Percentiles rank a stretch among this genome's conserved stretches.
Conservation (phyloP, 2,113 vertebrate genomes). For the Aleadryas rufinucha region DNA sequence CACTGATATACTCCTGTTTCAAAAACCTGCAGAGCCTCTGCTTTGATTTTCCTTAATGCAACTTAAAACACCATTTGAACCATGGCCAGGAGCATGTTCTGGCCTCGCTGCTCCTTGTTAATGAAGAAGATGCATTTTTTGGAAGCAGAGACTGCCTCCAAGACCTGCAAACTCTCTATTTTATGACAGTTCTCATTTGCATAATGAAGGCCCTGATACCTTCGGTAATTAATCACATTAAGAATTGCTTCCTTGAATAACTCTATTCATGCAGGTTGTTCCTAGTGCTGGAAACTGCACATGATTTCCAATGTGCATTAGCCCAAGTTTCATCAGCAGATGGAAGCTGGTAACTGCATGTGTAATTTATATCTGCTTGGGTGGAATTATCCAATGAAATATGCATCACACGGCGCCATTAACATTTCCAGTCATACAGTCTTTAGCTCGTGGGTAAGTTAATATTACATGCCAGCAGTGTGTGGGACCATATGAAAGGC, state of each 20-base stretch:
- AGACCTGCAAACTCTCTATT: slow-evolving; percentile 37
- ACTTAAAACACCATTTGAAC: neutral
- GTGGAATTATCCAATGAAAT: slow-evolving; percentile 60
- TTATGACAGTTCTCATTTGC: slow-evolving; percentile 55
- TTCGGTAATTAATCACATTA: slow-evolving; percentile 63
- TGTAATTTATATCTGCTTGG: slow-evolving; percentile 65
- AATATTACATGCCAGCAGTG: neutral
- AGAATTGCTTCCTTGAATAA: slow-evolving; percentile 54
- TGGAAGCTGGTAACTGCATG: slow-evolving; percentile 58
- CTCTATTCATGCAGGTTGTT: slow-evolving; percentile 37
- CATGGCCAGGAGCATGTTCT: fast-evolving
- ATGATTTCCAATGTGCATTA: slow-evolving; percentile 46
- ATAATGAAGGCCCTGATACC: slow-evolving; percentile 57
- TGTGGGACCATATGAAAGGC: neutral
- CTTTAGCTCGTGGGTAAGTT: slow-evolving; percentile 9
- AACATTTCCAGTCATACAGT: slow-evolving; percentile 44
- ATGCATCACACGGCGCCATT: slow-evolving; percentile 15
- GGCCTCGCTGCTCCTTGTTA: neutral
- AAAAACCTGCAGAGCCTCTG: neutral
- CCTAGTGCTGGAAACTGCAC: slow-evolving; percentile 24
- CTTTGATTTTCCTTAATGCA: neutral
- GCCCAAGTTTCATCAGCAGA: slow-evolving; percentile 60
- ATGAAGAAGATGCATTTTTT: neutral
- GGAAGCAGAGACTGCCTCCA: neutral
- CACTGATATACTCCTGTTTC: neutral